phyloP scores from a whole-genome alignment of 2,888 invertebrate species.

The Opisthograptis luteolata region DNA sequence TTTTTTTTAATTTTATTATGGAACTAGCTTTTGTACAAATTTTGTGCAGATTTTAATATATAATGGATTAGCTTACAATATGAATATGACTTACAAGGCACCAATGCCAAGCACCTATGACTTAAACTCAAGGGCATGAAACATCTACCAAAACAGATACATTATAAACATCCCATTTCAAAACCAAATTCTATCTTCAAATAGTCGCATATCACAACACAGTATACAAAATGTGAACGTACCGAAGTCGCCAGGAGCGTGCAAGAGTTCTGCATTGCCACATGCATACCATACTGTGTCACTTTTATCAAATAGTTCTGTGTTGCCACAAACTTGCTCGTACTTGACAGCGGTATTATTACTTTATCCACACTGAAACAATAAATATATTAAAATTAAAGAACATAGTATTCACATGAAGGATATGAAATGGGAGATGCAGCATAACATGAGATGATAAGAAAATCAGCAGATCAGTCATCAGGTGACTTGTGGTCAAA shows the following conservation, averaged over 20 bases:
- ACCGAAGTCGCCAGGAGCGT: constrained; percentile 88
- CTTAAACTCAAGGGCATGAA: too few relatives aligned
- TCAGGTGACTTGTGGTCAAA: too few relatives aligned
- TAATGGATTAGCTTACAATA: too few relatives aligned
- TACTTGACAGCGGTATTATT: constrained; percentile 86
- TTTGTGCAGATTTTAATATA: too few relatives aligned
- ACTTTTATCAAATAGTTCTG: constrained; percentile 95
- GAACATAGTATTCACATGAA: not conserved
- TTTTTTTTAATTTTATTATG: not conserved
- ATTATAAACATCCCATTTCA: too few relatives aligned
- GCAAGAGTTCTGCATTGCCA: constrained; percentile 92
- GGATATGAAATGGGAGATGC: not conserved
- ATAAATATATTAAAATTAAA: constrained; percentile 2
- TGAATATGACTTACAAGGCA: too few relatives aligned
- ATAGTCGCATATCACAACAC: too few relatives aligned
- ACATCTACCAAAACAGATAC: too few relatives aligned
- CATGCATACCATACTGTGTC: constrained; percentile 88
- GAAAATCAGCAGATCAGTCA: too few relatives aligned
- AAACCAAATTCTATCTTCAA: too few relatives aligned
- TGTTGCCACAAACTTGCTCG: constrained; percentile 89
- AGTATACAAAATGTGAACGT: constrained; percentile 40
- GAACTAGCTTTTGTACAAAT: not conserved
- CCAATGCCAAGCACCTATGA: too few relatives aligned
- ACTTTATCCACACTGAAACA: constrained; percentile 89
- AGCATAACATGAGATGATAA: too few relatives aligned